Percentiles rank a stretch among this genome's conserved stretches.
These are phyloP conservation scores for Agapornis roseicollis DNA, from an alignment of 2,113 vertebrate genomes.

Conservation along the genomic window DNA sequence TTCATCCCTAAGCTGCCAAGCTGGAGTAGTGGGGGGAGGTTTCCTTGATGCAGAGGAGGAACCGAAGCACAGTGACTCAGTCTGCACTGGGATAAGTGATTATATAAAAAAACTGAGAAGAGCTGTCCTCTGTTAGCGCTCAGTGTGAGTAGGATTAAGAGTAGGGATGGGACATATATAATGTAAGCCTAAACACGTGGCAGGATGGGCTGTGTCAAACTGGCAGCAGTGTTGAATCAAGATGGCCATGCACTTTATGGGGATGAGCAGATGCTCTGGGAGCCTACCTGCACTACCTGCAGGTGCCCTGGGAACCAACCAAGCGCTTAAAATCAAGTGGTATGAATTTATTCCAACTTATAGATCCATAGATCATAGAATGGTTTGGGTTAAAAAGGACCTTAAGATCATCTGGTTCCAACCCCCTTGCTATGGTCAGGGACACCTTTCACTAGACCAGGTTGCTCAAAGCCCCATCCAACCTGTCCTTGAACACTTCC, in stretches of 20 bases:
- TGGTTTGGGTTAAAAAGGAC: neutral
- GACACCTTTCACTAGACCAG: neutral
- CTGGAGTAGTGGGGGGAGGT: neutral
- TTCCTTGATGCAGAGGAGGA: neutral
- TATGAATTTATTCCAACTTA: neutral
- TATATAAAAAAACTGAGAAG: neutral
- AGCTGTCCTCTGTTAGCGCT: neutral
- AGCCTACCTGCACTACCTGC: neutral
- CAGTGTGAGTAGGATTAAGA: neutral
- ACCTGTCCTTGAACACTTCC: neutral
- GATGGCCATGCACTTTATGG: neutral
- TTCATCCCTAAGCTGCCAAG: neutral
- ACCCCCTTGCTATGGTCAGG: neutral
- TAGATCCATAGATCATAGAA: neutral
- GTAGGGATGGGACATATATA: neutral
- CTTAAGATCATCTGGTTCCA: neutral
- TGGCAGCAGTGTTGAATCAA: neutral
- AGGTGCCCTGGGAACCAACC: neutral
- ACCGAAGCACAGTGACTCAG: accelerated
- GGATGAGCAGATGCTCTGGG: neutral
- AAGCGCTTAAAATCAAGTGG: neutral
- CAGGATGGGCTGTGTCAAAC: neutral
- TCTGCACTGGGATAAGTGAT: neutral
- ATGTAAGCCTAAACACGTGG: neutral
- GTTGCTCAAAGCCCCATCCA: neutral